Evolutionary conservation across 2,797 vertebrate genomes (phyloP).

Genomic region (Pangasius mekongensis): DNA sequence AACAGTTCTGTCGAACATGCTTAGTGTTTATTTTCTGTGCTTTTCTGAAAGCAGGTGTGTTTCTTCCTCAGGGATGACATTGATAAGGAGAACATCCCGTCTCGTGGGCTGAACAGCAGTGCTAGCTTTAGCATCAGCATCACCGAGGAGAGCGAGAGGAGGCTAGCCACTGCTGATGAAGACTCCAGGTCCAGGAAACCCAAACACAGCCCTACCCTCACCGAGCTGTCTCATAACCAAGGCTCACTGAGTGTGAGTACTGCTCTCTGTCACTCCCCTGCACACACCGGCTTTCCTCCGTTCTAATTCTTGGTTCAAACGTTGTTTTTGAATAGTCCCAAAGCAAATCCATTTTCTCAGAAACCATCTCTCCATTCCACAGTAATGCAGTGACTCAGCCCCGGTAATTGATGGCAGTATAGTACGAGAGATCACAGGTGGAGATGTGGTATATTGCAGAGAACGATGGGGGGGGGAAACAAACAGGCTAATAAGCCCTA

Average conservation of each 20-base stretch:
- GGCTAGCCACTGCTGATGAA: constrained; percentile 65
- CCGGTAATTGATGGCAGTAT: constrained; percentile 8
- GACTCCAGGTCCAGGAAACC: constrained; percentile 80
- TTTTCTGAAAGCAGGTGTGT: constrained; percentile 56
- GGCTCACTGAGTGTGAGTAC: constrained; percentile 82
- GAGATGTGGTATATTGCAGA: constrained; percentile 6
- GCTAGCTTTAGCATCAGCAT: constrained; percentile 36
- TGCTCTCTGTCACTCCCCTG: not conserved
- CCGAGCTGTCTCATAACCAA: constrained; percentile 79
- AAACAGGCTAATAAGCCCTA: constrained; percentile 9
- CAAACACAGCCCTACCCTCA: constrained; percentile 81
- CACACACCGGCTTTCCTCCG: not conserved
- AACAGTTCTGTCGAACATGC: constrained; percentile 50
- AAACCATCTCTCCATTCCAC: not conserved
- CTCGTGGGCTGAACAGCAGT: constrained; percentile 62
- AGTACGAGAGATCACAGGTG: not conserved
- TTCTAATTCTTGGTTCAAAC: not conserved
- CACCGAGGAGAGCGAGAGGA: constrained; percentile 73
- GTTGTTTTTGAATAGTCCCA: not conserved
- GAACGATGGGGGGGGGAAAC: constrained; percentile 2
- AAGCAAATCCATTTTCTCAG: constrained; percentile 2
- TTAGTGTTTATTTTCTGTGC: constrained; percentile 35
- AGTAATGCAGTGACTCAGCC: constrained; percentile 10
- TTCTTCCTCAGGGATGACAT: constrained; percentile 71
- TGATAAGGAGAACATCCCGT: constrained; percentile 93